Base-by-base conservation (phyloP, 2,113 vertebrate species). In the Panthera uncia region DNA sequence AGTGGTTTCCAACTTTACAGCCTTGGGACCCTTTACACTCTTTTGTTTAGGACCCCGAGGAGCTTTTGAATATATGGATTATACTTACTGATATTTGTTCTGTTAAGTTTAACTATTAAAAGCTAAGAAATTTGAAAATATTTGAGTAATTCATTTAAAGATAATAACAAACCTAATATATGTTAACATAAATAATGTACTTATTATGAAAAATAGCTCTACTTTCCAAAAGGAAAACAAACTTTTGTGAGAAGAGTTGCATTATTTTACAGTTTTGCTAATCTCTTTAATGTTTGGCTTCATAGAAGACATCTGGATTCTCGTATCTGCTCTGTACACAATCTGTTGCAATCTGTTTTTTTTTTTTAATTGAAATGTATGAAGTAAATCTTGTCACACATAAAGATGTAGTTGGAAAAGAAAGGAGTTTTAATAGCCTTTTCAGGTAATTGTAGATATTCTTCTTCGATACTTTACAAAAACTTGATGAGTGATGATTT, bases 341-440 rank as follows among this genome's bases (percentile, higher is more conserved):
- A 3, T 48, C 38, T 61, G 2, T 57, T 93, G 69, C 29, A 91
- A 23, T 74, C 29, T 23, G 15, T 81, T 61, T 83, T 90, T 80
- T n/a, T n/a, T 78, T 84, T 90, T 71, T 93, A 0, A 63, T 5
- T 92, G 80, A 95, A 84, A 4, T 61, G 31, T 45, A 1, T 52
- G 29, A 96, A 95, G 69, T 83, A 94, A 95, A 93, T 93, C 21
- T 86, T 5, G 19, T 85, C 63, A 85, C 25, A 68, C 12, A 36
- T 12, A 94, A 84, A 97, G 66, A 57, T 61, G 23, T 81, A 61
- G 27, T 14, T 88, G 14, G 69, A 82, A 86, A 92, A 87, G 33
- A 29, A 25, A 81, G 10, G 16, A 4, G 4, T 85, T 92, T 81
- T 38, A n/a, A 48, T n/a, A 85, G 45, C 29, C 33, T 78, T 78